Evolutionary conservation across 2,797 vertebrate genomes (phyloP), one percentile per base, ranked within the genome.

Genomic region (Coracias cyanogaster): DNA sequence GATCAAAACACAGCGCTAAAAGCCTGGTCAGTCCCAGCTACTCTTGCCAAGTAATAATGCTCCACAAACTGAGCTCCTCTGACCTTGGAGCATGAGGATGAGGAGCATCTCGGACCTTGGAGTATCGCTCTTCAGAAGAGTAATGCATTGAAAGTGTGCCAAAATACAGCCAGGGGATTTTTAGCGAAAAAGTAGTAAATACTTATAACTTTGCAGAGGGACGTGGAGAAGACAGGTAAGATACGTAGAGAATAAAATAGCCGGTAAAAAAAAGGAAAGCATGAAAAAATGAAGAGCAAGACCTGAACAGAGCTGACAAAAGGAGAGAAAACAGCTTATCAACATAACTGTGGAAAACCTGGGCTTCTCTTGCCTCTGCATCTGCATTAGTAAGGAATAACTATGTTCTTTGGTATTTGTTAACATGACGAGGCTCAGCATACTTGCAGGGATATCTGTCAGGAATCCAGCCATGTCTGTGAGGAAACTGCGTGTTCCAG

Each of bases 401-500:
- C 21, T 39, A 4, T 7, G 6, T 52, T 70, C 51, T 71, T 66
- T 81, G 8, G 1, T 43, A 19, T 70, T 81, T 58, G 20, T 65
- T 71, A 73, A 26, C 82, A 67, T 41, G 33, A 45, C 1, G 5
- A 77, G 15, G n/a, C 39, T 89, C 55, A 35, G 88, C 98, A 11
- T 98, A 99, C 99, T 98, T 99, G 99, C 99, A 99, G 54, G 99
- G 99, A 52, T 99, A 99, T 97, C 99, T 99, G 4, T 98, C 98
- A 10, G 99, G 98, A 7, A 97, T 98, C 96, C 98, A 98, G 71
- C 96, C 98, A 94, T 99, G 99, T 33, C 84, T 98, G 5, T 99
- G 99, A 17, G 99, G 99, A 19, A 49, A 86, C 97, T 99, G 99
- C 6, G 78, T 66, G 12, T 97, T 98, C 99, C 99, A 99, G 11